Conservation (phyloP, 2,888 invertebrate genomes). For the Spisula solida region DNA sequence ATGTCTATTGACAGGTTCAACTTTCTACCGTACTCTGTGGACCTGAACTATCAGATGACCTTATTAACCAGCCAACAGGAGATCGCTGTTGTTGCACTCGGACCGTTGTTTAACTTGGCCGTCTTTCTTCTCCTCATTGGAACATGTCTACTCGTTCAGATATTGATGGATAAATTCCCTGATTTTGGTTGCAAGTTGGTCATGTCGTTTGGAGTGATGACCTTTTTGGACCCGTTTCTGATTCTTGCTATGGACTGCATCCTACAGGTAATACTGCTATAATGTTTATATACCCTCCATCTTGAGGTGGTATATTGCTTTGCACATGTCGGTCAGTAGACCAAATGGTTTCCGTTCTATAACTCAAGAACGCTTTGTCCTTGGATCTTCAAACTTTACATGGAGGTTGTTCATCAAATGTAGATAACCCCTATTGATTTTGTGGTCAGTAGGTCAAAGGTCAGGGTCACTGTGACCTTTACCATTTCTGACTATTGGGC, state of each 20-base stretch:
- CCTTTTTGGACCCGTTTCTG: conserved; percentile 84
- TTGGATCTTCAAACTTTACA: no score
- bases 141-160: conserved; percentile 79
- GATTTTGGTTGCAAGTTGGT: conserved; percentile 85
- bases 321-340: no score
- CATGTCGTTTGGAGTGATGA: conserved; percentile 83
- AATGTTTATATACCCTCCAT: no score
- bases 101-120: conserved; percentile 82
- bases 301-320: no score
- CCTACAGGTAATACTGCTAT: conserved; percentile 76
- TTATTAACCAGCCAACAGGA: conserved; percentile 83
- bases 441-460: no score
- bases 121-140: conserved; percentile 81
- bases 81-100: conserved; percentile 83
- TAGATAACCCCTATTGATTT: no score
- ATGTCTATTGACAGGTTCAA: conserved; percentile 80
- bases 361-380: no score
- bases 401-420: no score
- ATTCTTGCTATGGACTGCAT: conserved; percentile 83
- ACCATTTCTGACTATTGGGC: no score
- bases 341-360: no score
- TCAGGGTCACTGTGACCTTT: no score
- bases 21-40: conserved; percentile 86
- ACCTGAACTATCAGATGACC: conserved; percentile 85
- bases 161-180: conserved; percentile 81